Conservation (phyloP, 2,113 vertebrate species). For the Toxotes jaculatrix region DNA sequence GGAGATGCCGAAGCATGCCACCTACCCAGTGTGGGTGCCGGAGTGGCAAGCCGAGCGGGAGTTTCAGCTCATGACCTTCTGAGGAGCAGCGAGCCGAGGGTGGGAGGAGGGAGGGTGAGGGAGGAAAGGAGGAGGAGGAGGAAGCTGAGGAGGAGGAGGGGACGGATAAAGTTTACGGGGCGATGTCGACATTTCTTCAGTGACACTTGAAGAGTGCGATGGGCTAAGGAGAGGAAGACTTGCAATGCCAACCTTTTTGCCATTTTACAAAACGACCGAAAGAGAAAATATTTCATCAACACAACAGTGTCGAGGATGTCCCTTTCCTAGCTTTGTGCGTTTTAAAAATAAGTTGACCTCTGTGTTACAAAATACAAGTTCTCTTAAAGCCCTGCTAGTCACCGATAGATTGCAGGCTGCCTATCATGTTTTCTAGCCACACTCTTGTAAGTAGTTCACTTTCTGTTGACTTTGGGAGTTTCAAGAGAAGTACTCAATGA, state of each 20-base stretch:
- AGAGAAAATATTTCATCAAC: conserved; percentile 70
- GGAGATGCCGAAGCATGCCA: conserved; percentile 89
- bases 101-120: conserved; percentile 50
- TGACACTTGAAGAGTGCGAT: conserved; percentile 71
- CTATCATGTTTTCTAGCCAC: conserved; percentile 39
- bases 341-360: conserved; percentile 48
- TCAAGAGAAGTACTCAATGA: conserved; percentile 29
- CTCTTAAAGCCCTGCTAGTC: conserved; percentile 38
- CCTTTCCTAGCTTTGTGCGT: conserved; percentile 56
- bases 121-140: conserved; percentile 5
- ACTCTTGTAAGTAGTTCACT: conserved; percentile 60
- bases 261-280: conserved; percentile 59
- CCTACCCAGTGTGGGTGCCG: conserved; percentile 88
- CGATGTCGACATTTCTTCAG: conserved; percentile 69
- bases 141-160: conserved; percentile 47
- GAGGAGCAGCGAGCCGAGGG: conserved; percentile 79
- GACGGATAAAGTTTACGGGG: conserved; percentile 56
- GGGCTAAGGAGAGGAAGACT: conserved; percentile 75
- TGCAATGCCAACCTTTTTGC: conserved; percentile 50
- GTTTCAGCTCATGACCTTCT: conserved; percentile 91
- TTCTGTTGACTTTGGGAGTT: conserved; percentile 47
- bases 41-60: conserved; percentile 88
- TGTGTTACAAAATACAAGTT: conserved; percentile 43
- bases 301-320: conserved; percentile 53
- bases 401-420: conserved; percentile 31